Evolutionary conservation across 2,888 invertebrate species (phyloP).

Genomic region (Chymomyza amoena): DNA sequence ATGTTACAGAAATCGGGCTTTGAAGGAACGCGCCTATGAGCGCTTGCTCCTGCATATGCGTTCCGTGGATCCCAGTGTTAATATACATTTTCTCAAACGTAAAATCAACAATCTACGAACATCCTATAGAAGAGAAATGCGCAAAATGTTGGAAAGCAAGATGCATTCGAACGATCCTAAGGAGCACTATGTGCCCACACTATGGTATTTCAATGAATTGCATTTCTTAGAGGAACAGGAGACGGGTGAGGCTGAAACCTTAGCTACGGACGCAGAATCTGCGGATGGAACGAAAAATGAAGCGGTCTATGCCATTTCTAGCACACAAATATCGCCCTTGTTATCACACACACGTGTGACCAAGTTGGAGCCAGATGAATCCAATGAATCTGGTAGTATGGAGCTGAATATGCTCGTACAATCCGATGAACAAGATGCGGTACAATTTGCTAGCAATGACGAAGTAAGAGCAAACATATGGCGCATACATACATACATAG

Average conservation of each 20-base stretch:
- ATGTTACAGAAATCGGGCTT: slow-evolving; percentile 44
- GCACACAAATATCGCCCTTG: too few relatives aligned
- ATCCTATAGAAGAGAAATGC: slow-evolving; percentile 57
- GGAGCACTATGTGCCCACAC: slow-evolving; percentile 43
- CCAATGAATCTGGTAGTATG: too few relatives aligned
- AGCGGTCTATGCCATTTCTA: too few relatives aligned
- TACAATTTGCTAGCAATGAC: too few relatives aligned
- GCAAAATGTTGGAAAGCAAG: slow-evolving; percentile 46
- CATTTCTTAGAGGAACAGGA: slow-evolving; percentile 54
- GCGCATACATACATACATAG: too few relatives aligned
- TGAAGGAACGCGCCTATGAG: slow-evolving; percentile 40
- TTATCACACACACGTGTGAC: too few relatives aligned
- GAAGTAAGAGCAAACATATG: too few relatives aligned
- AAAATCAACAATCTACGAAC: slow-evolving; percentile 63
- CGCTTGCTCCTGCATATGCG: slow-evolving; percentile 34
- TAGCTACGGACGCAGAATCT: too few relatives aligned
- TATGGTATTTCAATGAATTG: slow-evolving; percentile 59
- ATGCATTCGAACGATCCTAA: neutral
- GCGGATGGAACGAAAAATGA: too few relatives aligned
- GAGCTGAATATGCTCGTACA: too few relatives aligned
- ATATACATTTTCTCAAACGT: slow-evolving; percentile 51
- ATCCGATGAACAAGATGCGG: too few relatives aligned
- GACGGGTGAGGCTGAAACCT: neutral
- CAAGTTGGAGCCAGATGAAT: too few relatives aligned
- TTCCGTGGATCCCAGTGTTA: slow-evolving; percentile 28